Base-by-base conservation (phyloP, 2,888 invertebrate genomes). In the Monochamus alternatus region DNA sequence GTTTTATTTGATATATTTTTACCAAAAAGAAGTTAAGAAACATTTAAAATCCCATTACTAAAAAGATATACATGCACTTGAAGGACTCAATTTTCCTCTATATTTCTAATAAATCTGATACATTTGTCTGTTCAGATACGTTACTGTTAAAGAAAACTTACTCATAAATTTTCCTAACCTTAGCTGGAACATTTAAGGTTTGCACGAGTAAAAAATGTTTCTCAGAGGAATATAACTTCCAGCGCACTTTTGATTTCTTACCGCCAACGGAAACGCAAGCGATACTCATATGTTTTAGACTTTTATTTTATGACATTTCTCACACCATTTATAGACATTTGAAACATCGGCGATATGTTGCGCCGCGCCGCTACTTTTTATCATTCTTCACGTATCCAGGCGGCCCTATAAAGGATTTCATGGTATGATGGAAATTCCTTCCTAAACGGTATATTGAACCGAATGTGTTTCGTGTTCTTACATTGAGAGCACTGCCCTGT, bases 161-260 rank as follows among this genome's bases (percentile, higher is more conserved):
- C 31, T 10, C 43, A 63, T 71, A 71, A 71, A 71, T 71, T 71
- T 38, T 52, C n/a, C 55, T 59, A 62, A 65, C 66, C 73, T 59
- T 66, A 70, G 70, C 76, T 44, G 68, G 75, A 76, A 77, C 74
- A 73, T 74, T 75, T 76, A 55, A 73, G 74, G 75, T 66, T 66
- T 71, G 66, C 55, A 69, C 58, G 77, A 58, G 62, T 63, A 62
- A 78, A 38, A 71, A 76, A 79, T 78, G 80, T 79, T 79, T 73
- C 81, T 81, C 81, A 67, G 74, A 81, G 76, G 81, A 83, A 75
- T 81, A 76, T 76, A 81, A 83, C 76, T 83, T 84, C 76, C 84
- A 83, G 83, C 82, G 81, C 75, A 66, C 73, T 71, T 81, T 84
- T 86, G 85, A 86, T 85, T 86, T 86, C 85, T 85, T 71, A 63